Percentiles rank a stretch among this genome's conserved stretches.
Evolutionary conservation across 2,797 vertebrate species (phyloP).

Genomic region (Notoglanidium macrostoma): DNA sequence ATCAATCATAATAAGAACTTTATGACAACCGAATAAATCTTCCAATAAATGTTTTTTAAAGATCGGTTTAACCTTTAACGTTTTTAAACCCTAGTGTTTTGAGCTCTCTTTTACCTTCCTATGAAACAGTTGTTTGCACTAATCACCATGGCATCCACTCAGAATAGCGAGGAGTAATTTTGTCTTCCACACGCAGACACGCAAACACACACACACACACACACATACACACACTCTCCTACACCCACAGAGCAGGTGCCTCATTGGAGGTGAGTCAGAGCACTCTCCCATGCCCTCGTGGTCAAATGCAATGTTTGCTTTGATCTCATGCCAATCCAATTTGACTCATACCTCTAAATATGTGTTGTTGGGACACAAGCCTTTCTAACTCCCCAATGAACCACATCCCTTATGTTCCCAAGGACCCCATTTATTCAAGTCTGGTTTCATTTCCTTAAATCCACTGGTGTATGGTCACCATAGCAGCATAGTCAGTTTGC

Average conservation of each 20-base stretch:
- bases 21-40: conserved; percentile 21
- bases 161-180: conserved; percentile 54
- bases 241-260: conserved; percentile 60
- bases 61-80: no score
- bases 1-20: conserved; percentile 17
- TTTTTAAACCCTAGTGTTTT: conserved; percentile 18
- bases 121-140: conserved; percentile 42
- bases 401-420: conserved; percentile 54
- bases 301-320: conserved; percentile 57
- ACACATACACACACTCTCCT: background rate
- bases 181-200: conserved; percentile 43
- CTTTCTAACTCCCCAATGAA: conserved; percentile 54
- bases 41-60: background rate
- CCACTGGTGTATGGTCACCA: conserved; percentile 59
- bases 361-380: conserved; percentile 60
- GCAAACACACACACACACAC: conserved; percentile 35
- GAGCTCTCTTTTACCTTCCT: conserved; percentile 20
- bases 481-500: conserved; percentile 50
- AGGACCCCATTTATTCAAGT: conserved; percentile 55
- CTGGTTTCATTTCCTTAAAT: conserved; percentile 57
- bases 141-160: conserved; percentile 49
- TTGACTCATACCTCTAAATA: conserved; percentile 60
- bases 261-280: conserved; percentile 55
- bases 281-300: conserved; percentile 51
- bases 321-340: conserved; percentile 55